These are phyloP conservation scores for Drosophila paulistorum DNA, from an alignment of 1,140 invertebrate species.

Conservation along the genomic window DNA sequence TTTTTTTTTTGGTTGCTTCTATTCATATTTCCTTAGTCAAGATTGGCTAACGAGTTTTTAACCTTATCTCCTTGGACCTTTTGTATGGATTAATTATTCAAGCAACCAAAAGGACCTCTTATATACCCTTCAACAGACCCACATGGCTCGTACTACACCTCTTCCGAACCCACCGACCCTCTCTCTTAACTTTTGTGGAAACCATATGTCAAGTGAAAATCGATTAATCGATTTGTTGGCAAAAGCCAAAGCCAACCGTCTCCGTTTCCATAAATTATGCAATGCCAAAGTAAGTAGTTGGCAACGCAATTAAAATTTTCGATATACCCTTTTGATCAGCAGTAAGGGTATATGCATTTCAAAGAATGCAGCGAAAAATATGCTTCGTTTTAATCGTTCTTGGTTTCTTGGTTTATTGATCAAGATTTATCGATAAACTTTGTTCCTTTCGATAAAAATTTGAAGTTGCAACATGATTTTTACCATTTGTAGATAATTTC, in stretches of 20 bases:
- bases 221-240: constrained; percentile 62
- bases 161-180: background rate
- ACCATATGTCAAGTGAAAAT: constrained; percentile 58
- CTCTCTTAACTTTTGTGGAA: background rate
- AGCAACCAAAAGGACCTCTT: constrained; percentile 22
- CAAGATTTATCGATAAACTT: too few species aligned
- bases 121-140: background rate
- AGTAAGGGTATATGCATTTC: background rate
- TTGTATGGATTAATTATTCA: constrained; percentile 39
- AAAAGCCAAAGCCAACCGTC: constrained; percentile 11
- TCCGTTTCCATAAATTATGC: constrained; percentile 24
- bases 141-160: too few species aligned
- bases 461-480: too few species aligned
- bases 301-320: constrained; percentile 56
- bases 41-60: constrained; percentile 35
- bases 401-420: too few species aligned
- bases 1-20: constrained; percentile 5
- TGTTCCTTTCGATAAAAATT: too few species aligned
- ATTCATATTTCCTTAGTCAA: constrained; percentile 5
- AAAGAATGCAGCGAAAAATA: background rate
- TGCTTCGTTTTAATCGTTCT: too few species aligned
- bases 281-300: constrained; percentile 47
- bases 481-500: too few species aligned
- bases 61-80: constrained; percentile 19
- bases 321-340: background rate